Base-by-base conservation (phyloP, 53 echinoderm and acorn worm genomes). In the Actinopyga echinites region DNA sequence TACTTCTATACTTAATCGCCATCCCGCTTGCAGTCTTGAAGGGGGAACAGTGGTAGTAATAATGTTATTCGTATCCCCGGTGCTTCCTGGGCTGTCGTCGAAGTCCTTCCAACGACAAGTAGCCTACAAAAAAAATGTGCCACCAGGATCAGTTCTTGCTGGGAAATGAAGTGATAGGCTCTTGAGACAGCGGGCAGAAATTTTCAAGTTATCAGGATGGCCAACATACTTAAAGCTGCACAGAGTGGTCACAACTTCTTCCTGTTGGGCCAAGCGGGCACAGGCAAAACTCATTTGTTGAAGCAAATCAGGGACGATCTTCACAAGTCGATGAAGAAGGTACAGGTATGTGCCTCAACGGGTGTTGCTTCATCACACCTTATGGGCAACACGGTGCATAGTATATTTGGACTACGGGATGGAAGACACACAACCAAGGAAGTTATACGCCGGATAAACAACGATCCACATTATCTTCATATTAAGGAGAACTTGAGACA, bases 211-310 rank as follows among this genome's bases (percentile, higher is more conserved):
- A n/a, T n/a, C n/a, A n/a, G n/a, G 40, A 40, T 8, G 40, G 40
- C 40, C 40, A 40, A 40, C 34, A 66, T 66, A 0, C 34, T 66
- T 8, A 33, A 66, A 66, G 67, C 67, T 11, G 67, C 33, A 8
- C 30, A 66, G 8, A 10, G 25, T 66, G 67, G 67, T 10, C 67
- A 66, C 19, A 66, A 19, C 19, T 66, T 28, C 30, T 66, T 74
- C 21, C 11, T 74, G 6, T 21, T 74, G n/a, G 75, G 75, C 20
- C 75, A 74, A n/a, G 75, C 75, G 7, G 75, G 75, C 7, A 74
- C 75, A 6, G 75, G 75, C 1, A 74, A 74, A 29, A 74, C 44
- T 0, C 40, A 74, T n/a, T 24, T 45, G 49, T 49, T 74, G 52
- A 74, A 45, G 49, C 24, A n/a, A 8, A 74, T 74, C 43, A 45